phyloP scores from a whole-genome alignment of 2,888 invertebrate species.

The Rapana venosa region DNA sequence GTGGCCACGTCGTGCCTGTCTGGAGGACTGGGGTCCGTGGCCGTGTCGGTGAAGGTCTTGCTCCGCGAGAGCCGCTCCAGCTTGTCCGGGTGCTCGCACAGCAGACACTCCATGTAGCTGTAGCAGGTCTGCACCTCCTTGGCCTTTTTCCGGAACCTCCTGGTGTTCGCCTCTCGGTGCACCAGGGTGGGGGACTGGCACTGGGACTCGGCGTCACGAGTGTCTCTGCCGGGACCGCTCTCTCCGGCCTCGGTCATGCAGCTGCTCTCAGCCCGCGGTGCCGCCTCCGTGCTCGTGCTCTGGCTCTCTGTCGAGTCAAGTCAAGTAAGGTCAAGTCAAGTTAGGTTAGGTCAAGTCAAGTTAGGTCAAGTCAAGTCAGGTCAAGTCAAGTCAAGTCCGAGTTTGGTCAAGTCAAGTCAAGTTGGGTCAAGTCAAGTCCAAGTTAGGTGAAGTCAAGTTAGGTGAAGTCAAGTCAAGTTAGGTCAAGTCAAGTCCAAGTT shows the following conservation, averaged over 20 bases:
- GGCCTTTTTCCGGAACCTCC: conserved; percentile 22
- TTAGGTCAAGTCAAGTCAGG: too few species aligned
- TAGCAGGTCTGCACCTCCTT: conserved; percentile 46
- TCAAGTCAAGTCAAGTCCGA: too few species aligned
- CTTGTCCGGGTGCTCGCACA: conserved; percentile 46
- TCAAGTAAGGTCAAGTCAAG: too few species aligned
- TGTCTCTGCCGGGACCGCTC: not conserved
- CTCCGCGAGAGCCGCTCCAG: not conserved
- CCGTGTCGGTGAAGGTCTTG: conserved; percentile 50
- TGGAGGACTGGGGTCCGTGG: conserved; percentile 47
- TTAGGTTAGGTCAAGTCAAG: too few species aligned
- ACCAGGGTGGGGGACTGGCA: conserved; percentile 32
- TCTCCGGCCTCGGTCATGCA: conserved; percentile 55
- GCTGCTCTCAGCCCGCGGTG: conserved; percentile 52
- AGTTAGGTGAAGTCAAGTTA: too few species aligned
- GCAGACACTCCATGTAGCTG: conserved; percentile 42
- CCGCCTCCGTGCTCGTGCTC: conserved; percentile 62
- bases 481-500: too few species aligned
- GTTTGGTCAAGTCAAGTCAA: too few species aligned
- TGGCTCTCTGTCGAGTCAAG: conserved; percentile 52
- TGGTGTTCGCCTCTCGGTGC: conserved; percentile 38
- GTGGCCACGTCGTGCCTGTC: conserved; percentile 60
- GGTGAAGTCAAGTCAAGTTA: too few species aligned
- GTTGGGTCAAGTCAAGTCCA: conserved; percentile 7
- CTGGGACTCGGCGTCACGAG: conserved; percentile 31